phyloP scores from a whole-genome alignment of 2,797 vertebrate genomes.

The Hyperoplus lanceolatus region DNA sequence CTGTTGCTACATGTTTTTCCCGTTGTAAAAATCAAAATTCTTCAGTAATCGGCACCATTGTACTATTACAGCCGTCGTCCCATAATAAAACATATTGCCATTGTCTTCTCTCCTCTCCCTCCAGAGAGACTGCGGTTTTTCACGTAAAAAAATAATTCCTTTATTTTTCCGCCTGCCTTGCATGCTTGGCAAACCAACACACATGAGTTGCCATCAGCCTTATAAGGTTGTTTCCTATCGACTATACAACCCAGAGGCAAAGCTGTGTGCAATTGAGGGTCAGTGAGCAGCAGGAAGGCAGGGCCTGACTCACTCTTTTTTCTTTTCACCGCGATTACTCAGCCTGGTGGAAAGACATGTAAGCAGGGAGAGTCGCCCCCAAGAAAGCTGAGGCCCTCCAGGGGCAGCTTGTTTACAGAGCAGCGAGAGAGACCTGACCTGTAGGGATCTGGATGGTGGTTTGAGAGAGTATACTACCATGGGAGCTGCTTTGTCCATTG shows the following conservation, averaged over 20 bases:
- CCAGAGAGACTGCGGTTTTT: not conserved
- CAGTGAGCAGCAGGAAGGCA: slow-evolving; percentile 64
- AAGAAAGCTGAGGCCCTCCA: slow-evolving; percentile 50
- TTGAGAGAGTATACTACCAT: slow-evolving; percentile 4
- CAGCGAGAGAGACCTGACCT: slow-evolving; percentile 7
- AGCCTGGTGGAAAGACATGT: slow-evolving; percentile 61
- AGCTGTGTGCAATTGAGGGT: slow-evolving; percentile 54
- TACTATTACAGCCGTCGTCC: not conserved
- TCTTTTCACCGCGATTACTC: slow-evolving; percentile 68
- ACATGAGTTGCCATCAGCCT: slow-evolving; percentile 30
- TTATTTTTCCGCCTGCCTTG: slow-evolving; percentile 2
- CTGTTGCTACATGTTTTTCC: not conserved
- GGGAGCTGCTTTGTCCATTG: not conserved
- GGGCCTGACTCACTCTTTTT: slow-evolving; percentile 37
- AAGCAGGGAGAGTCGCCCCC: slow-evolving; percentile 47
- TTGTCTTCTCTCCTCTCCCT: not conserved
- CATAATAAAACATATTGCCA: not conserved
- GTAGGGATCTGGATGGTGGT: not conserved
- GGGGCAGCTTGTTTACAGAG: slow-evolving; percentile 56
- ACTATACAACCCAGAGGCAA: slow-evolving; percentile 28
- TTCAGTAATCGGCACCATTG: not conserved
- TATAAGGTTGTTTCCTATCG: slow-evolving; percentile 53
- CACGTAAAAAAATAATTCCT: not conserved
- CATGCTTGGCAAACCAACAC: slow-evolving; percentile 17
- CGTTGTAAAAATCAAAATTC: not conserved